Conservation (phyloP, 2,797 vertebrate species). For the Catamblyrhynchus diadema region DNA sequence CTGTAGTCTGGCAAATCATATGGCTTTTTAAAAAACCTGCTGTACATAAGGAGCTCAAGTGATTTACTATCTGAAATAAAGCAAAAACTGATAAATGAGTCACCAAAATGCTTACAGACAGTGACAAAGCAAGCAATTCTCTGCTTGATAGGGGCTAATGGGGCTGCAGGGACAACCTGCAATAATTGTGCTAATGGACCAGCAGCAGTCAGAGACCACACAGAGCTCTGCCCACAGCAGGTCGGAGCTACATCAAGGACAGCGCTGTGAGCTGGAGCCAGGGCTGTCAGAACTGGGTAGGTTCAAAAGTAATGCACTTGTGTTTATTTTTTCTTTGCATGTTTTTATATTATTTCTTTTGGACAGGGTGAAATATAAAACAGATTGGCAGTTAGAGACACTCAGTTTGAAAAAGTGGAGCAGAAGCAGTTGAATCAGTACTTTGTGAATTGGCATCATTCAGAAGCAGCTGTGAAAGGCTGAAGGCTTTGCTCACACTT, state of each 20-base stretch:
- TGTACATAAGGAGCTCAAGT: slow-evolving; percentile 23
- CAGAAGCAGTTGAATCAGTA: neutral
- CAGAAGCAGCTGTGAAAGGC: neutral
- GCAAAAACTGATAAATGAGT: slow-evolving; percentile 42
- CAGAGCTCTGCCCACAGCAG: neutral
- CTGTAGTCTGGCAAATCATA: neutral
- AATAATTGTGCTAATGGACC: slow-evolving; percentile 37
- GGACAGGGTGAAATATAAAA: neutral
- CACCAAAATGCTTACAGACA: slow-evolving; percentile 27
- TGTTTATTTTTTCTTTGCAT: neutral
- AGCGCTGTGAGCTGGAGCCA: neutral
- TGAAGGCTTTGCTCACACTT: neutral
- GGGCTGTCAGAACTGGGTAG: neutral
- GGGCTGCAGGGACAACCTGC: neutral
- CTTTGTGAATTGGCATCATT: neutral
- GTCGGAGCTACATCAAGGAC: neutral
- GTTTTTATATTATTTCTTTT: neutral
- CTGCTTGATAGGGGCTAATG: slow-evolving; percentile 25
- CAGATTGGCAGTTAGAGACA: neutral
- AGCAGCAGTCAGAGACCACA: neutral
- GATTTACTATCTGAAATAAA: slow-evolving; percentile 37
- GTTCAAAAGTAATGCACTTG: neutral
- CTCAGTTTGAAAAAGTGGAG: neutral
- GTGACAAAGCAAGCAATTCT: slow-evolving; percentile 20
- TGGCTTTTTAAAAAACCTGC: neutral